Evolutionary conservation across 2,797 vertebrate genomes (phyloP).

Genomic region (Danionella dracula): DNA sequence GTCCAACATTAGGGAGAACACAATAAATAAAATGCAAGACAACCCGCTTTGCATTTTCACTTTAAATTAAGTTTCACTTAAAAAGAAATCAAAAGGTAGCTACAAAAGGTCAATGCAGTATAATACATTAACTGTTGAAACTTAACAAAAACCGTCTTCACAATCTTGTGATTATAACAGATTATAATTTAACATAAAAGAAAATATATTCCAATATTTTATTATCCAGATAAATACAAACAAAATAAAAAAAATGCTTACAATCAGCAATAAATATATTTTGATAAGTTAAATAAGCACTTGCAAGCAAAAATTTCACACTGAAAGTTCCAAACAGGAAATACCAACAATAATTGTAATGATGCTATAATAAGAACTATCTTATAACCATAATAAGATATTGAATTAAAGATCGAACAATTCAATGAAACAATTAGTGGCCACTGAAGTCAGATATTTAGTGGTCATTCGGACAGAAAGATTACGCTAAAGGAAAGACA

Average conservation of each 20-base stretch:
- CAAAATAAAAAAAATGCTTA: slow-evolving; percentile 79
- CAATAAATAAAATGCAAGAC: slow-evolving; percentile 81
- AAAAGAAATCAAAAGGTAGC: slow-evolving; percentile 75
- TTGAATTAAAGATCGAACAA: slow-evolving; percentile 54
- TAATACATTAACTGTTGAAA: slow-evolving; percentile 89
- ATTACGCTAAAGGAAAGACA: neutral
- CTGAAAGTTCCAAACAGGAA: slow-evolving; percentile 65
- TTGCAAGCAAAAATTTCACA: slow-evolving; percentile 79
- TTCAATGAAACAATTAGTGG: slow-evolving; percentile 62
- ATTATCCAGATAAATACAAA: slow-evolving; percentile 92
- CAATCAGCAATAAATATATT: slow-evolving; percentile 93
- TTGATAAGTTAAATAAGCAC: slow-evolving; percentile 94
- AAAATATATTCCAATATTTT: slow-evolving; percentile 91
- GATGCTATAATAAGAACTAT: slow-evolving; percentile 31
- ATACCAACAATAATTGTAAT: slow-evolving; percentile 50
- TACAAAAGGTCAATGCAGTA: slow-evolving; percentile 82
- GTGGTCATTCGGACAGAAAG: neutral
- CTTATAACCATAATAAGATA: slow-evolving; percentile 33
- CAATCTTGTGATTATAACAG: slow-evolving; percentile 88
- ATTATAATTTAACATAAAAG: slow-evolving; percentile 92
- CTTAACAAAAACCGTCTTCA: slow-evolving; percentile 73
- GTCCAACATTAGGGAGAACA: slow-evolving; percentile 69
- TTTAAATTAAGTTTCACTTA: slow-evolving; percentile 86
- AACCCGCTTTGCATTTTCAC: slow-evolving; percentile 65
- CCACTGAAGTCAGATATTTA: slow-evolving; percentile 49